These are phyloP conservation scores for Sigmodon hispidus DNA, from an alignment of 2,113 vertebrate species.

Conservation along the genomic window DNA sequence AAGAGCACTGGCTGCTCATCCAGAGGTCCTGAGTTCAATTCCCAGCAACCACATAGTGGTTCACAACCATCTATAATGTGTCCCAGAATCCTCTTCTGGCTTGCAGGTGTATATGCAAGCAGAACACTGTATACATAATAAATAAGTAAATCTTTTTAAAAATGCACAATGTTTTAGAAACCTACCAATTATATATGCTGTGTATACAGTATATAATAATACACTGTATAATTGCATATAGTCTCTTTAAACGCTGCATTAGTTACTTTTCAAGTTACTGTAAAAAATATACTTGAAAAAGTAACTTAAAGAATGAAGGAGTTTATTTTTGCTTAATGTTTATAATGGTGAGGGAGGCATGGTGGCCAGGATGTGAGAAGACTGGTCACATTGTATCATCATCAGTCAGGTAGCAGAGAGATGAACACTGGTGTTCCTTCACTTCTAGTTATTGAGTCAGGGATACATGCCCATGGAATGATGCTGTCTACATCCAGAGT, in stretches of 20 bases:
- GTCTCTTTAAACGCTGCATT: neutral
- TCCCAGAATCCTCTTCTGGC: too few species aligned
- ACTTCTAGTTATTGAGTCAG: neutral
- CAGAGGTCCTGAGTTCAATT: too few species aligned
- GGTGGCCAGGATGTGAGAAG: neutral
- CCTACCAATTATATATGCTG: neutral
- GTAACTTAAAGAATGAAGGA: neutral
- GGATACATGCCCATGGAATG: neutral
- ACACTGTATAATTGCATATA: neutral
- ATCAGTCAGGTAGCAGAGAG: neutral
- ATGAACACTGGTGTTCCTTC: neutral
- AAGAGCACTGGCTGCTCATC: too few species aligned
- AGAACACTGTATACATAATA: too few species aligned
- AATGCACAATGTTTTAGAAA: neutral
- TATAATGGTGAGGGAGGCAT: too few species aligned
- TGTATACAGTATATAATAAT: neutral
- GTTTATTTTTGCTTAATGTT: neutral
- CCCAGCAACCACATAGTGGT: too few species aligned
- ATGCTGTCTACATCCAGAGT: neutral
- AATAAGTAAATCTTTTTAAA: too few species aligned
- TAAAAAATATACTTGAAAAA: neutral
- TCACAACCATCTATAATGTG: too few species aligned
- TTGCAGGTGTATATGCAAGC: too few species aligned
- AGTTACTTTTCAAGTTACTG: neutral
- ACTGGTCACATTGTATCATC: neutral